Base-by-base conservation (phyloP, 2,113 vertebrate species). In the Tamias sibiricus region DNA sequence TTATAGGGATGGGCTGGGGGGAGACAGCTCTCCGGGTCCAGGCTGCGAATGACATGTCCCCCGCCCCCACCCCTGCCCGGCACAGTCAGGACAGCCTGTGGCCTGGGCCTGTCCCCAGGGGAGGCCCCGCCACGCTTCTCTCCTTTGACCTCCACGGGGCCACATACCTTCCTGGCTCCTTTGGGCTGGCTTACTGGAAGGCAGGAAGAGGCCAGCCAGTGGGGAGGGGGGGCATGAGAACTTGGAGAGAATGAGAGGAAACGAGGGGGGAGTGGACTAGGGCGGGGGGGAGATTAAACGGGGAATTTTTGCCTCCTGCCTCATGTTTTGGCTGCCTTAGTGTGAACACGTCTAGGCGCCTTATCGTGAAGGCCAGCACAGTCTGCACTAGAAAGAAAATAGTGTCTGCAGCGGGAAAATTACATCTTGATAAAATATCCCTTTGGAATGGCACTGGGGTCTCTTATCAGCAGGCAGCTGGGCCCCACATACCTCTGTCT, bases 241-340 rank as follows among this genome's bases (percentile, higher is more conserved):
- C 98, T 98, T 95, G 98, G 98, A 98, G 98, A 99, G 98, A 99
- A 99, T 99, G 97, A 98, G 97, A 98, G 98, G 98, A 99, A 99
- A 98, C 11, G 59, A 87, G 94, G 14, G 30, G 98, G 98, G 98
- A 22, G 98, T 96, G 97, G 97, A 66, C n/a, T 54, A 1, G n/a
- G 42, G 69, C 44, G 76, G 75, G 85, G 93, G 93, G 94, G 84
- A 91, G 82, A 92, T 95, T 95, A 95, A 97, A 98, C 98, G 95
- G 98, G 98, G 97, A 98, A 97, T 97, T 97, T 97, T 98, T 98
- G 98, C 98, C 98, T 98, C 96, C 98, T 98, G 97, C 98, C 95
- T 98, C 98, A 98, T 98, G 97, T 98, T 98, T 98, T 98, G 98
- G 98, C 98, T 98, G 98, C 97, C 98, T 97, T 4, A 85, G 98